Evolutionary conservation across 2,888 invertebrate species (phyloP), one percentile per base, ranked within the genome.

Genomic region (Endotricha flammealis): DNA sequence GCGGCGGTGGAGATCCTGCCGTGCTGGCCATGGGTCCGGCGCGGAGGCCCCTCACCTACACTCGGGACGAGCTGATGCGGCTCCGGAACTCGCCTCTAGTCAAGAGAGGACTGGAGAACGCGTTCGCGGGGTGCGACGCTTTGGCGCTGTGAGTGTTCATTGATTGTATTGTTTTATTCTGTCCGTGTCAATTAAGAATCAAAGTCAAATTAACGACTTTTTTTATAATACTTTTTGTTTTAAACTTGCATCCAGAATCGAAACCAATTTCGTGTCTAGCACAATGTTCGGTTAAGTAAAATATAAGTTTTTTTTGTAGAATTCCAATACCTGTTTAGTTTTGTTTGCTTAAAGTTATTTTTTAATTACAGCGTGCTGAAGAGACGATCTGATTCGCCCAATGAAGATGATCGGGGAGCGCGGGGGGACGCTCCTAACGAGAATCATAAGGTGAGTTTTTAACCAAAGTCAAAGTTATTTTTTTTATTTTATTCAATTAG

Each of bases 31-130:
- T 88, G 53, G 87, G 88, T 3, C 81, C 86, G 36, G 82, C 75
- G 46, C 81, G 79, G 35, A 75, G 68, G 33, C 72, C 76, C 63
- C 82, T 87, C 49, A 87, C 85, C 35, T 91, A 91, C 78, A 88
- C 90, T 14, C 86, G 92, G 72, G 92, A 93, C 32, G 89, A 93
- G 64, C 87, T 96, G 50, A 79, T 94, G 75, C 88, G 90, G 28
- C 87, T 95, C 50, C 90, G 92, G 38, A 89, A 90, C 63, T 90
- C 90, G 53, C 91, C 92, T 41, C 83, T 91, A 45, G 91, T 95
- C 29, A 90, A 90, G 64, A 88, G 85, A 42, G 90, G 92, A 59
- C 94, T 95, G n/a, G 90, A 91, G 51, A 92, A 91, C 73, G 82
- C 82, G 36, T 80, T 85, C 46, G 72, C 67, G 7, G 78, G 80